Percentiles rank a stretch among this genome's conserved stretches.
Evolutionary conservation across 2,888 invertebrate species (phyloP).

Genomic region (Papilio gigon): DNA sequence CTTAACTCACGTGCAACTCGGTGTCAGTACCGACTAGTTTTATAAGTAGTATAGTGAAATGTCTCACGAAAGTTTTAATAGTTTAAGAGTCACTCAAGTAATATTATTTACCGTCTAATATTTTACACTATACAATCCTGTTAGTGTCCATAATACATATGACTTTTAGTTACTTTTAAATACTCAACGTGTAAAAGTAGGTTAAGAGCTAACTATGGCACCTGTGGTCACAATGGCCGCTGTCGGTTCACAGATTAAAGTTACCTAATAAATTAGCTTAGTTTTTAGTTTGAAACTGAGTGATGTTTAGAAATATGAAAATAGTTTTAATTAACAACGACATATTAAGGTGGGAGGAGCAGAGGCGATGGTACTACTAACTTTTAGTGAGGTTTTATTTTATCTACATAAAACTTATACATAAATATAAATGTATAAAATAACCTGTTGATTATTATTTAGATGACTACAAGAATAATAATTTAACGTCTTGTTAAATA

Average conservation of each 20-base stretch:
- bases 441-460: no score
- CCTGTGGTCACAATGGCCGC: slow-evolving; percentile 59
- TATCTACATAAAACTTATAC: no score
- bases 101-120: slow-evolving; percentile 13
- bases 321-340: slow-evolving; percentile 7
- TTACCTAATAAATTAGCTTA: slow-evolving; percentile 35
- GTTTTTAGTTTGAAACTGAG: slow-evolving; percentile 21
- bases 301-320: slow-evolving; percentile 7
- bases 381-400: no score
- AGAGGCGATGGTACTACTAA: background rate
- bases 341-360: background rate
- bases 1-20: no score
- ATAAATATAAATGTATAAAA: no score
- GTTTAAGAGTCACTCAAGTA: no score
- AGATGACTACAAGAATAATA: no score
- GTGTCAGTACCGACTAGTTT: no score
- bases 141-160: slow-evolving; percentile 43
- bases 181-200: slow-evolving; percentile 60
- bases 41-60: no score
- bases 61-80: no score
- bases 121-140: slow-evolving; percentile 21
- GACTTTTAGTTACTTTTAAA: slow-evolving; percentile 63
- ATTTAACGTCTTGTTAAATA: no score
- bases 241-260: slow-evolving; percentile 45
- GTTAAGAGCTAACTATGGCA: slow-evolving; percentile 63